Conservation (phyloP, 2,888 invertebrate species). For the Eugnorisma glareosa region DNA sequence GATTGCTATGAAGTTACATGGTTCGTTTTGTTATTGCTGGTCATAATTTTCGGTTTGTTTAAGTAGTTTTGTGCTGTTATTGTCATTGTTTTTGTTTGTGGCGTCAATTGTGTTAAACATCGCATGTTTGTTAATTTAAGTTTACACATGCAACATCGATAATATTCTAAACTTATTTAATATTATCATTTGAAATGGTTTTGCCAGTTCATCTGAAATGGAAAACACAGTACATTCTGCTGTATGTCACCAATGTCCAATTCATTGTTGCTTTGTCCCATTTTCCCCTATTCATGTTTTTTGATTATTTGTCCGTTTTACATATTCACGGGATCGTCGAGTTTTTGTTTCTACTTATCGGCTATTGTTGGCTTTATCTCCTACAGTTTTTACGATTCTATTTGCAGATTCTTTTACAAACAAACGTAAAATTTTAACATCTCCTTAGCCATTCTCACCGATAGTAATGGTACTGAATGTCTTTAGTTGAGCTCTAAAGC, state of each 20-base stretch:
- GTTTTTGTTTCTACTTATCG: slow-evolving; percentile 33
- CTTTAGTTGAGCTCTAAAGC: slow-evolving; percentile 75
- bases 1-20: slow-evolving; percentile 57
- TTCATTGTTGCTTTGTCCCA: slow-evolving; percentile 37
- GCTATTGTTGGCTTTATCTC: slow-evolving; percentile 27
- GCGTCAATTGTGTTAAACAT: slow-evolving; percentile 20
- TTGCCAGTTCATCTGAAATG: background rate
- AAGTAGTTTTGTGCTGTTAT: slow-evolving; percentile 29
- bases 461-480: slow-evolving; percentile 69
- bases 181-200: slow-evolving; percentile 12
- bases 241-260: slow-evolving; percentile 27
- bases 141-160: slow-evolving; percentile 5
- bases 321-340: slow-evolving; percentile 36
- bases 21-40: slow-evolving; percentile 54
- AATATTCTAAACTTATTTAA: background rate
- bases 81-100: slow-evolving; percentile 39
- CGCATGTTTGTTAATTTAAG: slow-evolving; percentile 22
- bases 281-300: slow-evolving; percentile 44
- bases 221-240: slow-evolving; percentile 23
- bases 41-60: slow-evolving; percentile 46
- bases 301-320: slow-evolving; percentile 43
- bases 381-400: slow-evolving; percentile 16
- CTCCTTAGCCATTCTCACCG: slow-evolving; percentile 57
- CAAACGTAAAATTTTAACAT: slow-evolving; percentile 55
- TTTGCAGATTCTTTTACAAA: slow-evolving; percentile 47